Conservation (phyloP, 2,113 vertebrate species). For the Triplophysa siluroides region DNA sequence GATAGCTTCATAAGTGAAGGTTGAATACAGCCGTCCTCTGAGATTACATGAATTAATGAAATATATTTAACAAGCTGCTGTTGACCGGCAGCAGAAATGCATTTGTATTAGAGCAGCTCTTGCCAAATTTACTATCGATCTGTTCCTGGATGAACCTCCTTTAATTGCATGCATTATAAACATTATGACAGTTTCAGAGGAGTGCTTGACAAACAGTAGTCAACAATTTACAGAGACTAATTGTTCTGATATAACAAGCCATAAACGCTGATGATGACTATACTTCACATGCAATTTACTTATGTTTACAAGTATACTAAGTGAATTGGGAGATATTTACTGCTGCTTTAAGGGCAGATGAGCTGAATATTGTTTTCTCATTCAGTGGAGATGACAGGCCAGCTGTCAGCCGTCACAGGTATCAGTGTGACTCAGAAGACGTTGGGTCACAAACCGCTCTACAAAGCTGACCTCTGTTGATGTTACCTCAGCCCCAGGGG, state of each 20-base stretch:
- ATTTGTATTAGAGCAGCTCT: constrained; percentile 12
- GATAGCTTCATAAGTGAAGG: neutral
- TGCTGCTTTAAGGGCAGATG: neutral
- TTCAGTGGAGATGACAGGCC: neutral
- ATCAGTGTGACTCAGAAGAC: neutral
- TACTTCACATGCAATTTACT: no score
- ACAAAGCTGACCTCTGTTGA: neutral
- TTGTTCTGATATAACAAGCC: neutral
- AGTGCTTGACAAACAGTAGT: constrained; percentile 13
- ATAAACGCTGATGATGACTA: neutral
- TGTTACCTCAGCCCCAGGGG: neutral
- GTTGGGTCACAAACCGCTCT: neutral
- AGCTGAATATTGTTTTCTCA: neutral
- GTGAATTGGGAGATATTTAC: neutral
- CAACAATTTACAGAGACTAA: neutral
- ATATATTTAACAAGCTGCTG: constrained; percentile 24
- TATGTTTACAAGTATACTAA: neutral
- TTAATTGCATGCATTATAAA: constrained; percentile 34
- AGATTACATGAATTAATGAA: constrained; percentile 25
- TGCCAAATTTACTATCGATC: constrained; percentile 17
- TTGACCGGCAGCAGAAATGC: neutral
- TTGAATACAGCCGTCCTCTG: constrained; percentile 5
- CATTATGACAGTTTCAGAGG: constrained; percentile 31
- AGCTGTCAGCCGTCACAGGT: constrained; percentile 26
- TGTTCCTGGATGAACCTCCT: neutral